Base-by-base conservation (phyloP, 2,797 vertebrate genomes). In the Spinus pinus region DNA sequence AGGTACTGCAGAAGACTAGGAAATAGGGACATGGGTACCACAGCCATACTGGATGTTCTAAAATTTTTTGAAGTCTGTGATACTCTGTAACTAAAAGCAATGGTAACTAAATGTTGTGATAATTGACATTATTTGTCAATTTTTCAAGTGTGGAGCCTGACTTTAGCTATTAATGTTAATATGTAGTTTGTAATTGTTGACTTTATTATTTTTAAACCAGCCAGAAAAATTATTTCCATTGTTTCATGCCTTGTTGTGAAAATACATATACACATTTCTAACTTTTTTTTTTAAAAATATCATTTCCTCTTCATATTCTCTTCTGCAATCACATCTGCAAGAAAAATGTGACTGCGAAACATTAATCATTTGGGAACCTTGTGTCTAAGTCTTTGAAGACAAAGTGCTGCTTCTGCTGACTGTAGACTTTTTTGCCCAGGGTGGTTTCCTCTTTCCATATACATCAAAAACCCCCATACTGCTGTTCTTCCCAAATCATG, bases 371-470 rank as follows among this genome's bases (percentile, higher is more conserved):
- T 87, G 79, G 54, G 70, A 92, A 46, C 42, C 86, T 83, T 77
- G 61, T 86, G 75, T 90, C 79, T 87, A 61, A 88, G 84, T 88
- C 92, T 95, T 95, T 96, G 94, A 97, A 97, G 93, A 92, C 84
- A 47, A 95, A 95, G 50, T 85, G 73, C 64, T 90, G 67, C 84
- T 95, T 90, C 93, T 97, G 95, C 94, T 95, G 93, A 94, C 87
- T 91, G 66, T 64, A 86, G 88, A 78, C 41, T 83, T 95, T 90
- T 94, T 94, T 95, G 90, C 94, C 82, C 49, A 75, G 77, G 46
- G 92, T 95, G 86, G 86, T 93, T 94, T 96, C 86, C 87, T 91
- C 90, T 94, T 94, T 91, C 80, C 86, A 54, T 74, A 91, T 90
- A 93, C 94, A 95, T 94, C 57, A 92, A 87, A 91, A 89, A 46